These are phyloP conservation scores for Lissocephala sabroskyi DNA, from an alignment of 2,888 invertebrate species.

Conservation along the genomic window DNA sequence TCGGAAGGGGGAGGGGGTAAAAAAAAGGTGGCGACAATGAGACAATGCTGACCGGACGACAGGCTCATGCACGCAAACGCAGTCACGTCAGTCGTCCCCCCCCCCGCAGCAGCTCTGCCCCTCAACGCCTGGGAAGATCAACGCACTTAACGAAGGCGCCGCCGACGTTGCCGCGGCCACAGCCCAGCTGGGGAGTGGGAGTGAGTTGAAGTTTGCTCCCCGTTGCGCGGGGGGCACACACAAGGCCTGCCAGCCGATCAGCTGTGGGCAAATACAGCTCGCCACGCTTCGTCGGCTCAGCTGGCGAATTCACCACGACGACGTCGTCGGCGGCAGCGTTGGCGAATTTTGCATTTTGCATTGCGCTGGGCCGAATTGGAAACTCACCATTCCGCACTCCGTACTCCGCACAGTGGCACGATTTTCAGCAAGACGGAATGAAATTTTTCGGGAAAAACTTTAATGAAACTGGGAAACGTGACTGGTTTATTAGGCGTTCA, in stretches of 20 bases:
- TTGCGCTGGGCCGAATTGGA: background rate
- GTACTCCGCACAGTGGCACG: background rate
- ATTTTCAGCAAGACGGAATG: too few species aligned
- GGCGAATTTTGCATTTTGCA: background rate
- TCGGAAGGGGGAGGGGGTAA: conserved; percentile 52
- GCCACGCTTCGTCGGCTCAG: background rate
- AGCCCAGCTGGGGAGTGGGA: too few species aligned
- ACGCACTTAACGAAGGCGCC: background rate
- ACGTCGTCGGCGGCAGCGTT: background rate
- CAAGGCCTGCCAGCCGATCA: too few species aligned
- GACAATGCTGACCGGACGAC: too few species aligned
- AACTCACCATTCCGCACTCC: background rate
- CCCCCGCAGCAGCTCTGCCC: too few species aligned
- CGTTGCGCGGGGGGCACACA: too few species aligned
- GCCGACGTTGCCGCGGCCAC: too few species aligned
- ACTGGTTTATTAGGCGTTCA: conserved; percentile 58
- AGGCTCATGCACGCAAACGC: background rate
- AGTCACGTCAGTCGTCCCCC: background rate
- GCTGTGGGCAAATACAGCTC: too few species aligned
- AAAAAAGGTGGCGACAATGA: conserved; percentile 36
- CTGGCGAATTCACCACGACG: too few species aligned
- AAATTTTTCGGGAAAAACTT: too few species aligned
- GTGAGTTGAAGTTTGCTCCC: background rate
- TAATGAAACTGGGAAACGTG: conserved; percentile 32
- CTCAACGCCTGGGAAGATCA: background rate